Percentiles rank a stretch among this genome's conserved stretches.
Evolutionary conservation across 1,140 invertebrate genomes (phyloP).

Genomic region (Chymomyza costata): DNA sequence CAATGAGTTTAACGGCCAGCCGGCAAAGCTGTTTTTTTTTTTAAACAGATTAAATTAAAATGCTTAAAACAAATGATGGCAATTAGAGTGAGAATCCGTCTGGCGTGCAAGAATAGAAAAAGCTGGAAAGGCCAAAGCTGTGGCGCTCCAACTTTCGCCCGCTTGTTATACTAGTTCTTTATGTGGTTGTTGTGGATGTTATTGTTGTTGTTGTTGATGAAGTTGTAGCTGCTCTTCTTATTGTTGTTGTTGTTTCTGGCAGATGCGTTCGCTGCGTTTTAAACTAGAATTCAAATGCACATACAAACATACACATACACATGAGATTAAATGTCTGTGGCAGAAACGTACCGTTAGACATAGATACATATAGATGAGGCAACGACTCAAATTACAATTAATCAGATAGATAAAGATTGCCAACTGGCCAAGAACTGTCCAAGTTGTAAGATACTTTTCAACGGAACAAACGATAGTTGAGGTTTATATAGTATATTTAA

Average conservation of each 20-base stretch:
- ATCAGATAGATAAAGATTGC: too few species aligned
- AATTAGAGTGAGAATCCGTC: conserved; percentile 50
- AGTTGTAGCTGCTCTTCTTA: conserved; percentile 10
- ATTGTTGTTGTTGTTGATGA: conserved; percentile 22
- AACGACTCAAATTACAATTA: conserved; percentile 41
- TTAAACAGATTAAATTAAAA: too few species aligned
- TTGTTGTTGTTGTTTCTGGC: conserved; percentile 21
- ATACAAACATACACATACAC: conserved; percentile 3
- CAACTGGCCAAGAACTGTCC: too few species aligned
- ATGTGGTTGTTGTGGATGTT: conserved; percentile 20
- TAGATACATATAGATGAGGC: background rate
- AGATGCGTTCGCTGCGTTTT: conserved; percentile 26
- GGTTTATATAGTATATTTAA: conserved; percentile 27
- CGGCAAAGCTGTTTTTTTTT: conserved; percentile 16
- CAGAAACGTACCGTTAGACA: conserved; percentile 41
- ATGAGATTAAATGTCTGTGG: conserved; percentile 56
- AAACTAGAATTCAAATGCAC: conserved; percentile 26
- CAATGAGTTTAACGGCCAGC: too few species aligned
- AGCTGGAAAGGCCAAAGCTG: conserved; percentile 1
- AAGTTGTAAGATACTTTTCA: too few species aligned
- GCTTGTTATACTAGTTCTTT: conserved; percentile 18
- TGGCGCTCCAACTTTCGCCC: conserved; percentile 39
- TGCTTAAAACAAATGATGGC: conserved; percentile 24
- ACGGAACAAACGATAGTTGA: conserved; percentile 5
- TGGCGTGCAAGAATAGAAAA: conserved; percentile 40